A percentile compares a stretch with the other conserved stretches of the same genome.
These are phyloP conservation scores for Oophaga sylvatica DNA, from an alignment of 2,797 vertebrate genomes.

Conservation along the genomic window DNA sequence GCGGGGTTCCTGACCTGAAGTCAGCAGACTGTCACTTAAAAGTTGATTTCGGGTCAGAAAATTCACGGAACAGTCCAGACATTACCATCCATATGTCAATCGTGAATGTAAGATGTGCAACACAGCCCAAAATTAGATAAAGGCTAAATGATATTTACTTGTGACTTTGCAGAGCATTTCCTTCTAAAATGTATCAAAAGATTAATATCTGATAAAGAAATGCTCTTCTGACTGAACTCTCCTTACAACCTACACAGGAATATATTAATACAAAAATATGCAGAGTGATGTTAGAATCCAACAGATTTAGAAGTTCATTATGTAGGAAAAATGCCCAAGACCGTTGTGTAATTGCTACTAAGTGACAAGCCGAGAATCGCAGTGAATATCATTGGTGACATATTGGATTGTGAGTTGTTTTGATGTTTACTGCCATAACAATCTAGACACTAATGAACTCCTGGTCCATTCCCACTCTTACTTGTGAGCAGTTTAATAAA, in stretches of 20 bases:
- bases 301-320: slow-evolving; percentile 21
- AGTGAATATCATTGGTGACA: slow-evolving; percentile 9
- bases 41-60: too few species aligned
- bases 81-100: too few species aligned
- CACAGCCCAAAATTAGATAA: too few species aligned
- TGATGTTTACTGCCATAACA: slow-evolving; percentile 24
- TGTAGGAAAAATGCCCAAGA: background rate
- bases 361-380: slow-evolving; percentile 20
- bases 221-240: background rate
- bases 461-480: slow-evolving; percentile 2
- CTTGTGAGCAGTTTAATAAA: slow-evolving; percentile 39
- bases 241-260: background rate
- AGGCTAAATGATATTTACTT: too few species aligned
- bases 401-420: slow-evolving; percentile 3
- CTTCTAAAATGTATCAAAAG: background rate
- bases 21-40: too few species aligned
- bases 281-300: background rate
- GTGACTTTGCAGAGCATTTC: background rate
- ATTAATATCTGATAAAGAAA: background rate
- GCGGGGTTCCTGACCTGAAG: too few species aligned
- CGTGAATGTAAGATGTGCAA: too few species aligned
- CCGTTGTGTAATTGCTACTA: slow-evolving; percentile 24
- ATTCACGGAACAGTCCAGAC: too few species aligned
- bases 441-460: slow-evolving; percentile 24
- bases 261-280: background rate